Base-by-base conservation (phyloP, 2,888 invertebrate genomes). In the Laspeyria flexula region DNA sequence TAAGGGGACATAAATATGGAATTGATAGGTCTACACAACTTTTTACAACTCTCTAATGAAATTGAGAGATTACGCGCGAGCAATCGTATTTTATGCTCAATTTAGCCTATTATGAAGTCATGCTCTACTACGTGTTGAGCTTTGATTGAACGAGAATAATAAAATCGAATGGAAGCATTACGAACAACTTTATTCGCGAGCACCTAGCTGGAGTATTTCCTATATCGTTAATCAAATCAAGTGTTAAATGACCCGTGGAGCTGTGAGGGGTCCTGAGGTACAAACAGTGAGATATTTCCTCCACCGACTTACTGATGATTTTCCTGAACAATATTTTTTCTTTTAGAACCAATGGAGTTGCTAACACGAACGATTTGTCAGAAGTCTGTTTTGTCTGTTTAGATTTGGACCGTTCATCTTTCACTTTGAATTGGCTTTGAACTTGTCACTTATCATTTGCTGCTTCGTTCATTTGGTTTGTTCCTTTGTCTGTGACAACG, bases 291-390 rank as follows among this genome's bases (percentile, higher is more conserved):
- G 77, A 85, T 81, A 84, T 84, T 79, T 79, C 77, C 75, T 65
- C 65, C 55, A 57, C 65, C 65, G 71, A 77, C 65, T 73, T 75
- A 69, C 80, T 79, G 83, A 82, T 84, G 75, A 85, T 81, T 82
- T 81, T 79, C 75, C 81, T 67, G 65, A 65, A 73, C 76, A 78
- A 79, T 81, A 79, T 83, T 85, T 86, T 86, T 86, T 83, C 81
- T 81, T 75, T 73, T 70, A 73, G 80, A 83, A 81, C 77, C 85
- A 85, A 86, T 88, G 82, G 76, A 81, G 79, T 83, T 79, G 77
- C 81, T 85, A 83, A 85, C 77, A 79, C 73, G 67, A 77, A 77
- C 82, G 77, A 88, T 88, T 88, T 87, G 81, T 88, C 85, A 83
- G 73, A 65, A 77, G 79, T 74, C 75, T 79, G 79, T 77, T 81